These are phyloP conservation scores for Liposcelis brunnea DNA, from an alignment of 2,888 invertebrate species.

Conservation along the genomic window DNA sequence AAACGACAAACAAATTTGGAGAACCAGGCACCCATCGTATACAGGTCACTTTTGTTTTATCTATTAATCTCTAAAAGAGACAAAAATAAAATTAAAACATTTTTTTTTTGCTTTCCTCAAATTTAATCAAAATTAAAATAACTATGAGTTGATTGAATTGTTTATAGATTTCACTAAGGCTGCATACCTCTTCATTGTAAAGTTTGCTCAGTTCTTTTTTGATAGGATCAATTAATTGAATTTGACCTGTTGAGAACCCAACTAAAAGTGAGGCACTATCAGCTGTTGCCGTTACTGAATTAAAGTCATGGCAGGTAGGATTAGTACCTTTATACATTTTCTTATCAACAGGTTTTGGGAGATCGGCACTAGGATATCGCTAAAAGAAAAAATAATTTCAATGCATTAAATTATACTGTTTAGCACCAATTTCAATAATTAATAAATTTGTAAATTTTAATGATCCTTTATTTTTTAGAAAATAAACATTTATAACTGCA, in stretches of 20 bases:
- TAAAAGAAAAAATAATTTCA: conserved; percentile 24
- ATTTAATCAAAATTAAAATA: no score
- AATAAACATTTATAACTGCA: no score
- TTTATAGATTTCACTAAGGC: no score
- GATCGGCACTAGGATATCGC: conserved; percentile 45
- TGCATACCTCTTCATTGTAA: conserved; percentile 94
- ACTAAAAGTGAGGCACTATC: conserved; percentile 82
- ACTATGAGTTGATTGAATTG: no score
- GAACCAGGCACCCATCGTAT: conserved; percentile 96
- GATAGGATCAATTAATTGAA: conserved; percentile 92
- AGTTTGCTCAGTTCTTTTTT: conserved; percentile 91
- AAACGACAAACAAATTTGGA: conserved; percentile 80
- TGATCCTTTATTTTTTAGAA: no score
- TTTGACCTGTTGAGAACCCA: conserved; percentile 96
- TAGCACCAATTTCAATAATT: no score
- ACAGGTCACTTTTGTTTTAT: conserved; percentile 90
- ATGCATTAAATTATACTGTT: no score
- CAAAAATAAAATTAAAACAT: conserved; percentile 12
- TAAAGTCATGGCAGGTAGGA: conserved; percentile 98
- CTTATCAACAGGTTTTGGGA: conserved; percentile 93
- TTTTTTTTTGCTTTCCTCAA: no score
- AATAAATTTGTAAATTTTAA: no score
- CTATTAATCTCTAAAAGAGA: conserved; percentile 63
- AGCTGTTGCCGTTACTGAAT: conserved; percentile 59
- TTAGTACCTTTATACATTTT: conserved; percentile 97